Conservation (phyloP, 30 jellyfish, hydroid and myxozoan genomes). For the Mastigias papua region DNA sequence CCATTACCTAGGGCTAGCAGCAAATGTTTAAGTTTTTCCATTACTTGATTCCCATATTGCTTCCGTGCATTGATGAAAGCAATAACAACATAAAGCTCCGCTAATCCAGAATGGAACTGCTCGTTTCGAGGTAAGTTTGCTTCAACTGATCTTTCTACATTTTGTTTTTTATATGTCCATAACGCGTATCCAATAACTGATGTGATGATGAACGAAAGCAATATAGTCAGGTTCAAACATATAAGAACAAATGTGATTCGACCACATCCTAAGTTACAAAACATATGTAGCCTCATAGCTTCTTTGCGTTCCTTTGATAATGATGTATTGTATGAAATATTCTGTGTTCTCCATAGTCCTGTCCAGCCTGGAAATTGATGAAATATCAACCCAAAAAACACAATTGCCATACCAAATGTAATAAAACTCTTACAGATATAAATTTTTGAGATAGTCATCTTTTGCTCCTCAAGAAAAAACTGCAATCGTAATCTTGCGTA, state of each 20-base stretch:
- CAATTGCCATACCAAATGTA: background rate
- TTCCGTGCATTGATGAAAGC: background rate
- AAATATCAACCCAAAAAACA: background rate
- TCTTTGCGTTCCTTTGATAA: background rate
- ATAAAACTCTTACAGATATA: background rate
- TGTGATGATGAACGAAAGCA: background rate
- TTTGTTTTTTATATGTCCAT: background rate
- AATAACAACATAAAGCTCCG: background rate
- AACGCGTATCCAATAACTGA: constrained; percentile 1
- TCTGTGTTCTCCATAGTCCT: constrained; percentile 7
- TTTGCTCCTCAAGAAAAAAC: background rate
- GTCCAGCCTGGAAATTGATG: constrained; percentile 3
- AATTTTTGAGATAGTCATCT: background rate
- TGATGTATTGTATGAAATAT: background rate
- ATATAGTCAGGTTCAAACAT: background rate
- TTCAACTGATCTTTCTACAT: background rate
- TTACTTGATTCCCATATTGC: background rate
- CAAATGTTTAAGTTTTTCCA: background rate
- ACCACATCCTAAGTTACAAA: constrained; percentile 56
- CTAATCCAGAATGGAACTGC: background rate
- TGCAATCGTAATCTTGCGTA: background rate
- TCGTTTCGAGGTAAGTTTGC: no score
- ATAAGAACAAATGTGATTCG: constrained; percentile 28
- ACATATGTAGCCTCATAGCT: background rate
- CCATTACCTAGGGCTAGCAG: background rate